These are phyloP conservation scores for Cyclophora punctaria DNA, from an alignment of 2,888 invertebrate species.

Conservation along the genomic window DNA sequence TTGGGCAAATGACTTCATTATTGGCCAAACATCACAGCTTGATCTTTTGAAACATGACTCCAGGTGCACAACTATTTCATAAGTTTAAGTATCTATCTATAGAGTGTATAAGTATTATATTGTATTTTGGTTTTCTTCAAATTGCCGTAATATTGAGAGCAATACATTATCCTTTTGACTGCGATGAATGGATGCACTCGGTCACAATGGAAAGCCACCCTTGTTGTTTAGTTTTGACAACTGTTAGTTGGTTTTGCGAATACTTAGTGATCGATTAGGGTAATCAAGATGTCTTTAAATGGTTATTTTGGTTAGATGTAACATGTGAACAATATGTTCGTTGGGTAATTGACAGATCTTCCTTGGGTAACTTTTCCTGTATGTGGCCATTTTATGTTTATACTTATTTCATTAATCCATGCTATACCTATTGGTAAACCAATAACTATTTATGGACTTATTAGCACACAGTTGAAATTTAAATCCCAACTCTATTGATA, in stretches of 20 bases:
- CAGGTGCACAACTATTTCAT: conserved; percentile 9
- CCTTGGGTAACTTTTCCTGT: too few species aligned
- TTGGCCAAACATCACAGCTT: conserved; percentile 12
- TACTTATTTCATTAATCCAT: too few species aligned
- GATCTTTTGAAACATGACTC: conserved; percentile 2
- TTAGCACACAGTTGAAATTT: too few species aligned
- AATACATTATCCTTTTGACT: conserved; percentile 6
- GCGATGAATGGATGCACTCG: conserved; percentile 13
- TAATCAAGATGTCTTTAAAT: conserved; percentile 8
- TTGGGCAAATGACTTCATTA: conserved; percentile 5
- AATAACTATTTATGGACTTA: too few species aligned
- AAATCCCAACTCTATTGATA: too few species aligned
- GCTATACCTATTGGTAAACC: too few species aligned
- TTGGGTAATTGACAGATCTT: too few species aligned
- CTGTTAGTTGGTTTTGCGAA: conserved; percentile 21
- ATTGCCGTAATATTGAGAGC: conserved; percentile 10
- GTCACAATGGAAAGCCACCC: conserved; percentile 14
- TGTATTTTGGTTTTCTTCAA: conserved; percentile 5
- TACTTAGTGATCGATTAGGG: conserved; percentile 39
- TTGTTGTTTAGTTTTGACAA: conserved; percentile 38
- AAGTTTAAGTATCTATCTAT: conserved; percentile 2
- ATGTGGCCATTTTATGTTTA: too few species aligned
- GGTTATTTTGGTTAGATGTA: not conserved
- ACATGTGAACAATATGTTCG: too few species aligned
- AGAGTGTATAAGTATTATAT: conserved; percentile 2